A percentile compares a stretch with the other conserved stretches of the same genome.
Evolutionary conservation across 2,797 vertebrate genomes (phyloP).

Genomic region (Coregonus ussuriensis): DNA sequence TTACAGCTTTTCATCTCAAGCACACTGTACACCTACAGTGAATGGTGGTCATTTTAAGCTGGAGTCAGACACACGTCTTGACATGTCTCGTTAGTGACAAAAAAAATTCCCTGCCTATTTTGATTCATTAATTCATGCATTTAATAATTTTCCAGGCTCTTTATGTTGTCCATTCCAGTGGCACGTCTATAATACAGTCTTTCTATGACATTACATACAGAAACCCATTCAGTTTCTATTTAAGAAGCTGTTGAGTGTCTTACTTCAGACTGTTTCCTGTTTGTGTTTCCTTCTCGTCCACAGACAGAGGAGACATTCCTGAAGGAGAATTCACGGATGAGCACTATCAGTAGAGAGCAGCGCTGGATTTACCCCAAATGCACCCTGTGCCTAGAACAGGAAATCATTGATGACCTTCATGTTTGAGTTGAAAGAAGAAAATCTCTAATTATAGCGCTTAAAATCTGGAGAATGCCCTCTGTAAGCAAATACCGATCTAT

Average conservation of each 20-base stretch:
- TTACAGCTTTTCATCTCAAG: not conserved
- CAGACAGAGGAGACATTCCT: constrained; percentile 52
- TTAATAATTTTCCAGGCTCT: not conserved
- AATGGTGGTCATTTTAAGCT: not conserved
- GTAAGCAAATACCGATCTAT: constrained; percentile 40
- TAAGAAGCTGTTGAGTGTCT: constrained; percentile 44
- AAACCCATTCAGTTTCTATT: constrained; percentile 17
- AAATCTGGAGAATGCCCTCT: constrained; percentile 54
- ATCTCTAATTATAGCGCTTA: constrained; percentile 57
- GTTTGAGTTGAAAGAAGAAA: constrained; percentile 47
- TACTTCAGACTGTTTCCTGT: constrained; percentile 61
- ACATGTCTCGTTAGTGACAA: not conserved
- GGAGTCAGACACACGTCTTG: not conserved
- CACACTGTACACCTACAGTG: not conserved
- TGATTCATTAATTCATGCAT: not conserved
- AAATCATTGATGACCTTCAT: constrained; percentile 65
- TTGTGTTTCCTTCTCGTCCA: constrained; percentile 53
- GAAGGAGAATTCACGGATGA: constrained; percentile 64
- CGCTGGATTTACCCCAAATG: constrained; percentile 53
- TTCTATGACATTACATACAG: constrained; percentile 16
- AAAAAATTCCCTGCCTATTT: not conserved
- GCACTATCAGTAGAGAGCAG: constrained; percentile 63
- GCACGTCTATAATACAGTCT: constrained; percentile 12
- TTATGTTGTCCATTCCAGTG: no score
- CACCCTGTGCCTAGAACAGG: constrained; percentile 55